Evolutionary conservation across 2,888 invertebrate species (phyloP).

Genomic region (Zygaena filipendulae): DNA sequence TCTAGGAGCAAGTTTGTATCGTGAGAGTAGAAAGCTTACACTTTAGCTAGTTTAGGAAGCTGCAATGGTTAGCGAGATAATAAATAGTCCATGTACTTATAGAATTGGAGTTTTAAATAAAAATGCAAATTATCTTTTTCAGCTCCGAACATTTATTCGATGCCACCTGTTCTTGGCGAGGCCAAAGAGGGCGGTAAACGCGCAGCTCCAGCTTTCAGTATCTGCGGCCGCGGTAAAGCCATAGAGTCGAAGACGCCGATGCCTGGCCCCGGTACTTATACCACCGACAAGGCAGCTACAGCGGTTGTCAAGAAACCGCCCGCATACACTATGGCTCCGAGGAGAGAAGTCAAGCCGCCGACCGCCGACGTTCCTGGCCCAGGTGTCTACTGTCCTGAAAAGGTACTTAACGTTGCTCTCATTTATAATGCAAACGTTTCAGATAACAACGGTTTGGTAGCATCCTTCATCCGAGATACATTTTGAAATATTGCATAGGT

Average conservation of each 20-base stretch:
- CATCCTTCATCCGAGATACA: too few species aligned
- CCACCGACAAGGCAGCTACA: slow-evolving; percentile 66
- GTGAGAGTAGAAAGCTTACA: too few species aligned
- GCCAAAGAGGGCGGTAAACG: slow-evolving; percentile 63
- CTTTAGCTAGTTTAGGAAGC: too few species aligned
- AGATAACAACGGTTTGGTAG: too few species aligned
- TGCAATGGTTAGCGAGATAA: too few species aligned
- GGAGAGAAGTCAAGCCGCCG: slow-evolving; percentile 42
- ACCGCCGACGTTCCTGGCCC: slow-evolving; percentile 64
- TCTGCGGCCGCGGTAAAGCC: slow-evolving; percentile 83
- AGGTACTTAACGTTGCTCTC: too few species aligned
- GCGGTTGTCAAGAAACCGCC: slow-evolving; percentile 71
- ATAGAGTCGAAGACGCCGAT: slow-evolving; percentile 47
- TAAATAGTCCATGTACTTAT: too few species aligned
- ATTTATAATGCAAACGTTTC: too few species aligned
- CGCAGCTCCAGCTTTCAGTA: slow-evolving; percentile 89
- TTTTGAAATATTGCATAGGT: too few species aligned
- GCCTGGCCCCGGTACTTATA: slow-evolving; percentile 87
- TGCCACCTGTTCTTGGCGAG: slow-evolving; percentile 80
- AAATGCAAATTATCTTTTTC: too few species aligned
- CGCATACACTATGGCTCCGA: slow-evolving; percentile 85
- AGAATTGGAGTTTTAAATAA: too few species aligned
- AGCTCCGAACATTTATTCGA: slow-evolving; percentile 92
- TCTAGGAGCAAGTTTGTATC: too few species aligned
- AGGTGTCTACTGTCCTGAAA: slow-evolving; percentile 75